Percentiles rank a stretch among this genome's conserved stretches.
These are phyloP conservation scores for Daboia siamensis DNA, from an alignment of 2,113 vertebrate species.

Conservation along the genomic window DNA sequence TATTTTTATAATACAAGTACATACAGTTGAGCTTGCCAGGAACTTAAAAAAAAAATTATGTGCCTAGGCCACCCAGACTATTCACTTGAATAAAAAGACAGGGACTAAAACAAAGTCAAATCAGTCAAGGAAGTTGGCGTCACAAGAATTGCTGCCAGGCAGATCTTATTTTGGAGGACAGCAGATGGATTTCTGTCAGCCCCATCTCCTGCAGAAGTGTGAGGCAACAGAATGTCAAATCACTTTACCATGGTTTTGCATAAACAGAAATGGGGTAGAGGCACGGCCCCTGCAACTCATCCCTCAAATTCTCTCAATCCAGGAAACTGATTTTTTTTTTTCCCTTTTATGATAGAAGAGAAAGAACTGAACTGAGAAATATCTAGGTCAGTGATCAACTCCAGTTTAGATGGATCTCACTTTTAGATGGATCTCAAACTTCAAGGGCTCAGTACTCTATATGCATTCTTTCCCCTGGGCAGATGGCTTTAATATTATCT, in stretches of 20 bases:
- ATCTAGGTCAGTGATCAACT: background rate
- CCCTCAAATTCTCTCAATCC: background rate
- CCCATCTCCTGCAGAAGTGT: no score
- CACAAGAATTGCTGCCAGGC: background rate
- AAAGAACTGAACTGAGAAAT: background rate
- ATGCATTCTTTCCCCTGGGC: background rate
- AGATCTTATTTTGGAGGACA: background rate
- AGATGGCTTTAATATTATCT: background rate
- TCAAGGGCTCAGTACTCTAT: background rate
- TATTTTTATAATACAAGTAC: background rate
- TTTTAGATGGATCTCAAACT: background rate
- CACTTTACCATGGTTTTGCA: background rate
- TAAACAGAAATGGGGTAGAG: background rate
- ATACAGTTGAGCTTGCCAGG: background rate
- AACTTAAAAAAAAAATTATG: background rate
- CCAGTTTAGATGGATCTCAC: background rate
- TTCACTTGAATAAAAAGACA: background rate
- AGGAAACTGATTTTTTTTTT: background rate
- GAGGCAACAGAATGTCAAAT: background rate
- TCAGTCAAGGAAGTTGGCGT: background rate
- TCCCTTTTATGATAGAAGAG: background rate
- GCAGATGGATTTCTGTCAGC: no score
- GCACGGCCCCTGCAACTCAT: background rate
- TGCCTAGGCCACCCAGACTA: background rate
- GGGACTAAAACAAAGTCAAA: background rate